Base-by-base conservation (phyloP, 1,140 invertebrate genomes). In the Bombus balteatus region DNA sequence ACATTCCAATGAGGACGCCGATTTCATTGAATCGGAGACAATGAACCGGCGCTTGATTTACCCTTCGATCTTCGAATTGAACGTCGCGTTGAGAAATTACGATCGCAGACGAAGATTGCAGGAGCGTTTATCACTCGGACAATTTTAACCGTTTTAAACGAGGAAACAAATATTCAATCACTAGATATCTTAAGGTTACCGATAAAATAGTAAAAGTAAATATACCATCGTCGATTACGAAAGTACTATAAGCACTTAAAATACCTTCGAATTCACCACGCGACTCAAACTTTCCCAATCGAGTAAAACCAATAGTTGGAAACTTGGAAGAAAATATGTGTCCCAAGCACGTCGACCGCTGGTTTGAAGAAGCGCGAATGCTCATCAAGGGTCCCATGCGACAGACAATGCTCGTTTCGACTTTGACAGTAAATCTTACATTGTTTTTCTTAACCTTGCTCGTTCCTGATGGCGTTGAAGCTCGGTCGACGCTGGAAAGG, bases 381-480 rank as follows among this genome's bases (percentile, higher is more conserved):
- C 37, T 72, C 70, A 41, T 39, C 41, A 72, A 72, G 70, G 37
- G 1, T 0, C 59, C 28, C 28, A 10, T 28, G 28, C 39, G 39
- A 6, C 1, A 15, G 71, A 80, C 81, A 71, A 87, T 79, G 76
- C 18, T 62, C 66, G 76, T 53, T 53, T 59, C 76, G 76, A 75
- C 76, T 76, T 34, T 41, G 86, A 80, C 76, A 28, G 71, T 87
- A 85, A 87, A 85, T 87, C 53, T 62, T 34, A 71, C 62, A 85
- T 85, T 87, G 86, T 83, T 87, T 87, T 83, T 66, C 53, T 79
- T 80, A 84, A 85, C 75, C 62, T 66, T 57, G 47, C 57, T 2
- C 41, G 70, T 41, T 81, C 57, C 53, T 72, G 65, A 53, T 37
- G 57, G 37, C 53, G 71, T 10, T 34, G 70, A 85, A 57, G 75